Evolutionary conservation across 2,113 vertebrate species (phyloP).

Genomic region (Symphodus melops): DNA sequence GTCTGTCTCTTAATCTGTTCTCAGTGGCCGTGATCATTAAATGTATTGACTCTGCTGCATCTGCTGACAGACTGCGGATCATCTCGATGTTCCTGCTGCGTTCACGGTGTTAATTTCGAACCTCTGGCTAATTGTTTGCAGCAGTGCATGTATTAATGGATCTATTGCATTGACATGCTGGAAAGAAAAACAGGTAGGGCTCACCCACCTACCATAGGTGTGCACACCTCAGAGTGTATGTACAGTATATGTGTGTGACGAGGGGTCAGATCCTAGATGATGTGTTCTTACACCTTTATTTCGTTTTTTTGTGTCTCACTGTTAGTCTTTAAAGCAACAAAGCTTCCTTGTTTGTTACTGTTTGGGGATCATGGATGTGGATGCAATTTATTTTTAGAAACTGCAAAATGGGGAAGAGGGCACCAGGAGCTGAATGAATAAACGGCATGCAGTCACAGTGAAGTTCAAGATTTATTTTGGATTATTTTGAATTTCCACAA

Average conservation of each 20-base stretch:
- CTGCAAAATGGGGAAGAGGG: constrained; percentile 32
- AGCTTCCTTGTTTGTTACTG: background rate
- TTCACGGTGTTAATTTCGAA: background rate
- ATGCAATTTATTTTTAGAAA: constrained; percentile 14
- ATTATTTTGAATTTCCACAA: constrained; percentile 8
- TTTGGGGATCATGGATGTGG: constrained; percentile 1
- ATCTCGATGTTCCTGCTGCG: constrained; percentile 1
- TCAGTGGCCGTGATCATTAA: constrained; percentile 5
- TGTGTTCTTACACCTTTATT: background rate
- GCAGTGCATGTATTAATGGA: background rate
- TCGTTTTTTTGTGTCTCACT: constrained; percentile 4
- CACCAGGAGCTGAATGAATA: background rate
- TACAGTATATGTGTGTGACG: background rate
- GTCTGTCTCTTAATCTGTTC: background rate
- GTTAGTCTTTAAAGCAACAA: background rate
- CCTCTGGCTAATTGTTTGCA: background rate
- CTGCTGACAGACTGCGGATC: constrained; percentile 43
- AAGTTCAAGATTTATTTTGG: constrained; percentile 14
- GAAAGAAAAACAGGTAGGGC: background rate
- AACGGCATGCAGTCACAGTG: constrained; percentile 5
- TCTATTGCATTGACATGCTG: background rate
- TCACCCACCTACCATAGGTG: background rate
- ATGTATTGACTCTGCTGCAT: constrained; percentile 47
- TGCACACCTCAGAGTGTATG: constrained; percentile 18
- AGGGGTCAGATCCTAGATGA: constrained; percentile 11